Evolutionary conservation across 2,113 vertebrate species (phyloP).

Genomic region (Macquaria australasica): DNA sequence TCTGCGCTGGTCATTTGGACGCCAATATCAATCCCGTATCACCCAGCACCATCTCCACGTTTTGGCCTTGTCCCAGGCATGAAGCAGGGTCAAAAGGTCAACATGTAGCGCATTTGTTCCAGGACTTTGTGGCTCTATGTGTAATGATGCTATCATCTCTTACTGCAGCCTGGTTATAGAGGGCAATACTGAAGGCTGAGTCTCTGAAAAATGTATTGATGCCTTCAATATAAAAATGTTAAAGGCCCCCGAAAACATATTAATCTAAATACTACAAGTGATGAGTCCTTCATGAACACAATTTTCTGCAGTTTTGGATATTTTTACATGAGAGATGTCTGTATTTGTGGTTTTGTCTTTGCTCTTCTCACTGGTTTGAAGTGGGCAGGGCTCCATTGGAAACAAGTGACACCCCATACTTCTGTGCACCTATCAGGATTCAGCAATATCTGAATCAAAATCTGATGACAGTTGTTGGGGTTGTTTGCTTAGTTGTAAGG

Average conservation of each 20-base stretch:
- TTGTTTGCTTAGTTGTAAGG: not conserved
- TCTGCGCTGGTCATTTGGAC: conserved; percentile 55
- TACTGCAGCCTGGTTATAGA: conserved; percentile 11
- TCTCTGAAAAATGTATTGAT: not conserved
- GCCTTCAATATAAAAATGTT: not conserved
- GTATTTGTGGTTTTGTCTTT: not conserved
- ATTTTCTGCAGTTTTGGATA: not conserved
- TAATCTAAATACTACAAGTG: not conserved
- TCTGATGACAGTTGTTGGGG: not conserved
- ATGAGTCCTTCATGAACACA: not conserved
- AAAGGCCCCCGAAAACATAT: not conserved
- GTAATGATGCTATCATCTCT: conserved; percentile 45
- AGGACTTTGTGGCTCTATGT: conserved; percentile 33
- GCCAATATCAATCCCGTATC: conserved; percentile 48
- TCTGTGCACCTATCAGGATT: not conserved
- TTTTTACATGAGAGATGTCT: not conserved
- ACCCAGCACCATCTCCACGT: conserved; percentile 18
- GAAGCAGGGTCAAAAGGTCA: conserved; percentile 49
- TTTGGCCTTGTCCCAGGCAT: conserved; percentile 35
- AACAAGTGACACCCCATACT: not conserved
- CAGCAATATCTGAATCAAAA: not conserved
- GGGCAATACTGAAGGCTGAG: not conserved
- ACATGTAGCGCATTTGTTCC: not conserved
- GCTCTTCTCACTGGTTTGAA: not conserved
- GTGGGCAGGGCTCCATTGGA: not conserved